Evolutionary conservation across 2,113 vertebrate genomes (phyloP).

Genomic region (Megaptera novaeangliae): DNA sequence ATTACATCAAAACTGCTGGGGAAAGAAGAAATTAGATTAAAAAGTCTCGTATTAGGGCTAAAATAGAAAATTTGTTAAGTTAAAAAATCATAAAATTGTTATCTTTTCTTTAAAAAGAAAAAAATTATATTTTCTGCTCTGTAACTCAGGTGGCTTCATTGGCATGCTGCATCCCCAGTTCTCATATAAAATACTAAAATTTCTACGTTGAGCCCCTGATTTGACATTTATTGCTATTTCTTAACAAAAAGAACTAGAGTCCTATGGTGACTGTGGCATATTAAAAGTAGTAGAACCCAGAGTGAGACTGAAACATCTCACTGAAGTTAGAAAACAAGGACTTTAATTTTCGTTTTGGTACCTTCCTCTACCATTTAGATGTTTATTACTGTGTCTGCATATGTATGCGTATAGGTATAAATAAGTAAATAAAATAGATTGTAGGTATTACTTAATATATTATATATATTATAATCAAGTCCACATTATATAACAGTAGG

Average conservation of each 20-base stretch:
- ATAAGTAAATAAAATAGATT: not conserved
- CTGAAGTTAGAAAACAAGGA: not conserved
- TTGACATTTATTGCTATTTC: conserved; percentile 22
- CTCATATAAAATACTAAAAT: not conserved
- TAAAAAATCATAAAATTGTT: not conserved
- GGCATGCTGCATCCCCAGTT: not conserved
- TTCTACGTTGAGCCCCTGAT: not conserved
- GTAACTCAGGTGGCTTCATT: not conserved
- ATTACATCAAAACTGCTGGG: not conserved
- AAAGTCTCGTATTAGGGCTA: not conserved
- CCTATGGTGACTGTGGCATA: not conserved
- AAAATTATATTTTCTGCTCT: not conserved
- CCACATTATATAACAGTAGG: not conserved
- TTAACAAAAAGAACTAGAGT: not conserved
- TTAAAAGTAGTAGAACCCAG: not conserved
- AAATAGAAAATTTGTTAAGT: not conserved
- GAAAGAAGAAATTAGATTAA: not conserved
- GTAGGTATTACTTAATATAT: not conserved
- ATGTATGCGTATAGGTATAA: not conserved
- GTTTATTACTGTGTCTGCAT: not conserved
- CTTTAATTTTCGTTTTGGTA: not conserved
- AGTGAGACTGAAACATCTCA: not conserved
- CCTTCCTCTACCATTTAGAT: not conserved
- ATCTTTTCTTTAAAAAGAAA: conserved; percentile 21
- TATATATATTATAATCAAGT: not conserved